Evolutionary conservation across 2,113 vertebrate genomes (phyloP), one percentile per base, ranked within the genome.

Genomic region (Symphodus melops): DNA sequence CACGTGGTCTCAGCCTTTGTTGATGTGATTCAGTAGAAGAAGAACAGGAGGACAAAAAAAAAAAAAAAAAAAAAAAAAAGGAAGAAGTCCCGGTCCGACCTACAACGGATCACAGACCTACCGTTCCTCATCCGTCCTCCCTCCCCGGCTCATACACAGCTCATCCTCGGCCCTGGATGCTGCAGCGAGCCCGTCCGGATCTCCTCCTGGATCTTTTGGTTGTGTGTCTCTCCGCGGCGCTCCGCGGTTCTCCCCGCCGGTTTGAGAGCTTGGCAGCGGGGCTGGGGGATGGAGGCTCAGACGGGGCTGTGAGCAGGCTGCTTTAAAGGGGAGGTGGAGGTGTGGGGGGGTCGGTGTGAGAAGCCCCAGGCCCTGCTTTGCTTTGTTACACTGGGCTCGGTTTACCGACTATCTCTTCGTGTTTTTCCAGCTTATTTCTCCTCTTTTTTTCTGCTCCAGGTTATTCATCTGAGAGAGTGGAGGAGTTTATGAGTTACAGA

Each of bases 1-100:
- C 91, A 92, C 89, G 87, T 91, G 89, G 49, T 70, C 20, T 33
- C n/a, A 68, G 78, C 63, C 88, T 91, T 92, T 92, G 89, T 91
- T 92, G 90, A 90, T 81, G 81, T 74, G 89, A 78, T 78, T 81
- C 82, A 53, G 54, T 10, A 61, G 53, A 62, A 64, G 44, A 60
- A 46, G 57, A 79, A 17, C 68, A 79, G 60, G 61, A 83, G 57
- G 39, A 65, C 39, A 42, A 52, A 61, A 79, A 75, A 48, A 42
- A 39, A n/a, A 9, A 41, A 20, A 53, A 46, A 42, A 74, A 72
- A n/a, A n/a, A n/a, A n/a, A n/a, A n/a, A n/a, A n/a, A n/a, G n/a
- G 36, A 62, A 61, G n/a, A 41, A 23, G 72, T 83, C 75, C 67
- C 36, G 66, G 60, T 64, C 51, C 49, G n/a, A 68, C 16, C 36